phyloP scores from a whole-genome alignment of 1,140 invertebrate species.

The Oryzaephilus surinamensis region DNA sequence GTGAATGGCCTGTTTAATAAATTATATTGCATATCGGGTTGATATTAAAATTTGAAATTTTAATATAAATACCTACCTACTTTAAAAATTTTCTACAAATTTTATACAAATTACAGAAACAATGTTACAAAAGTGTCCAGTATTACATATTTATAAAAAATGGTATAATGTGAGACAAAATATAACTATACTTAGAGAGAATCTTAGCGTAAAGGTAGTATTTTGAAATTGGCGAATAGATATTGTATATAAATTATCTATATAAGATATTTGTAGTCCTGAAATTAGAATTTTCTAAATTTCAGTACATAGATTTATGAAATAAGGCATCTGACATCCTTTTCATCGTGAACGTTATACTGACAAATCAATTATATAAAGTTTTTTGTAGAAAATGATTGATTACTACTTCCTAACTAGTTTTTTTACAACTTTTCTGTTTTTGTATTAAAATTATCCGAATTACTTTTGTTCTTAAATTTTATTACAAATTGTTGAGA shows the following conservation, averaged over 20 bases:
- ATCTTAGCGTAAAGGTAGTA: no score
- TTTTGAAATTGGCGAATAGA: no score
- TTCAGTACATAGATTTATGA: neutral
- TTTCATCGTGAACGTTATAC: neutral
- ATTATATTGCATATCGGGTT: no score
- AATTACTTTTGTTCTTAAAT: no score
- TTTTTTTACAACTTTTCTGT: neutral
- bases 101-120: neutral
- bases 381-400: constrained; percentile 1
- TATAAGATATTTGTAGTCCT: neutral
- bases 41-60: no score
- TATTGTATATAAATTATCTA: constrained; percentile 1
- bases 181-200: constrained; percentile 1
- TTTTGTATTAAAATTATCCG: no score
- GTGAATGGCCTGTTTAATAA: no score
- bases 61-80: no score
- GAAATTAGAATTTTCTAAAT: neutral
- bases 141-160: neutral
- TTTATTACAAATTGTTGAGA: no score
- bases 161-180: neutral
- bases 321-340: no score
- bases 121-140: neutral
- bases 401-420: neutral
- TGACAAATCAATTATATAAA: neutral
- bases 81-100: neutral